Conservation (phyloP, 2,113 vertebrate genomes). For the Rhineura floridana region DNA sequence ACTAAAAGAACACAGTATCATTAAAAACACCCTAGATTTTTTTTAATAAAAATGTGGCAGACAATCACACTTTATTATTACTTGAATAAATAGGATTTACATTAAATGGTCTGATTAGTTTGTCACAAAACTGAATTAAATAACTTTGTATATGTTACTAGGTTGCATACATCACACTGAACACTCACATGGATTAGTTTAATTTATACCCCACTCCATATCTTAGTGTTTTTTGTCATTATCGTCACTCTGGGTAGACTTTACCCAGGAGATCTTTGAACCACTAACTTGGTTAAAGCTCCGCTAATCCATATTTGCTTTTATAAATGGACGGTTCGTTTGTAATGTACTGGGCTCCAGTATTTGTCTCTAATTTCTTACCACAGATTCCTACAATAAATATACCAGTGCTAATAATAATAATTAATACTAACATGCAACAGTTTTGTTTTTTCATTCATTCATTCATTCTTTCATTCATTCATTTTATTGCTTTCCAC, state of each 20-base stretch:
- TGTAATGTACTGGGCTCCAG: background rate
- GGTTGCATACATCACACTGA: fast-evolving
- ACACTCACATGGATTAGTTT: too few species aligned
- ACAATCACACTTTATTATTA: background rate
- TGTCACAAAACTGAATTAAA: background rate
- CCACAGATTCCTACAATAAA: background rate
- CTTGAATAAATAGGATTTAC: fast-evolving
- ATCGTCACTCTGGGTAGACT: background rate
- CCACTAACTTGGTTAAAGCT: background rate
- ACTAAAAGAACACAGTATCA: constrained; percentile 31
- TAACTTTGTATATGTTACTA: fast-evolving
- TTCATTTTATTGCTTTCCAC: background rate
- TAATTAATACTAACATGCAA: background rate
- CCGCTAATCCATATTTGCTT: background rate
- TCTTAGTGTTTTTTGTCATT: background rate
- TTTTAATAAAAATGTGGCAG: too few species aligned
- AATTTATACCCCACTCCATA: background rate
- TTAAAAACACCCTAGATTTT: background rate
- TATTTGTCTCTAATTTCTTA: background rate
- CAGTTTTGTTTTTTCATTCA: background rate
- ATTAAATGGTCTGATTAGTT: background rate
- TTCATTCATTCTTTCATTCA: background rate
- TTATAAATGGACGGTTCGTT: background rate
- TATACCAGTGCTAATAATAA: background rate
- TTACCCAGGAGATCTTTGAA: too few species aligned